Evolutionary conservation across 1,140 invertebrate genomes (phyloP), one percentile per base, ranked within the genome.

Genomic region (Sitophilus oryzae): DNA sequence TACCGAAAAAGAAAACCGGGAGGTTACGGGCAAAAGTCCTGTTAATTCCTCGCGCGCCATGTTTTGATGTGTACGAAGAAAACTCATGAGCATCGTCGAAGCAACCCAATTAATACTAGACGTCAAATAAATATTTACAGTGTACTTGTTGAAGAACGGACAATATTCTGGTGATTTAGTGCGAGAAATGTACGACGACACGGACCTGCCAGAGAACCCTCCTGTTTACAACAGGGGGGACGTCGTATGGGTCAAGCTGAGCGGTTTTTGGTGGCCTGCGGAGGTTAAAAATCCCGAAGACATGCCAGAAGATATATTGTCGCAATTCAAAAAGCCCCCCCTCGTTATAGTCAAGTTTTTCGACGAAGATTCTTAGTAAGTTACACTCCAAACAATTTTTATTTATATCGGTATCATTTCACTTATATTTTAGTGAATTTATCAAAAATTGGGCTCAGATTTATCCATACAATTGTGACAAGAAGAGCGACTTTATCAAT

Each of bases 291-390:
- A 77, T 36, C 69, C 78, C 16, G 75, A 78, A 38, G 79, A 81
- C 66, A 70, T 85, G 38, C 74, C 78, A 46, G 80, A 81, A 58
- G 76, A 85, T 45, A 70, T 84, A 53, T 74, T 75, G 40, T 20
- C 36, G 2, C 74, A 80, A 55, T 78, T 84, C 52, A 82, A 79
- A 54, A 86, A 85, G 63, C 77, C 81, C 25, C 81, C 86, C 1
- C 81, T 89, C 57, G 84, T 85, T 35, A 79, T 83, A 66, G 87
- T 91, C 9, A 86, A 86, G 64, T 91, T 89, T 72, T 89, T 89
- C 68, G 81, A 88, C 69, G 88, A 91, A 73, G 82, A 86, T 61
- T 76, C 78, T 55, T 89, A 80, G 88, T 90, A 78, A 85, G 84
- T 79, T 40, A n/a, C 25, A 11, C 34, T 35, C n/a, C 0, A 10